Conservation (phyloP, 1,140 invertebrate genomes). For the Holcopasites calliopsidis region DNA sequence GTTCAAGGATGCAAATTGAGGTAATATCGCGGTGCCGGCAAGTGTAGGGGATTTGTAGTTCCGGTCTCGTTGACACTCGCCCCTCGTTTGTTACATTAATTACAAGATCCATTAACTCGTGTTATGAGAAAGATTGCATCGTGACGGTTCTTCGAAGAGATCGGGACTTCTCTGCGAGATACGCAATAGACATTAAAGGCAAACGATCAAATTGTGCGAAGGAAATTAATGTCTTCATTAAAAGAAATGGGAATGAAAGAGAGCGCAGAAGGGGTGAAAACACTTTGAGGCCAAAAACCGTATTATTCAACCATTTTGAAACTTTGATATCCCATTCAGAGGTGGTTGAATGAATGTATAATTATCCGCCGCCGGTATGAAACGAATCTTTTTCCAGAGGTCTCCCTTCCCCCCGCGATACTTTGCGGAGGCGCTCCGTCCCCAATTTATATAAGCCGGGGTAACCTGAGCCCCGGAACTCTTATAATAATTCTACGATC, state of each 20-base stretch:
- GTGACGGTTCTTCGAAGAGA: neutral
- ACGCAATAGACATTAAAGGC: neutral
- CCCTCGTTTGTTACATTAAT: conserved; percentile 28
- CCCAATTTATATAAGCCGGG: conserved; percentile 74
- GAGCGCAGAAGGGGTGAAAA: neutral
- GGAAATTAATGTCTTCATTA: neutral
- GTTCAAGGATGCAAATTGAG: conserved; percentile 64
- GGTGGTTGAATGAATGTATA: conserved; percentile 68
- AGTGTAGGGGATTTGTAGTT: conserved; percentile 32
- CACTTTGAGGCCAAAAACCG: conserved; percentile 11
- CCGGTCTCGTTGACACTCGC: conserved; percentile 51
- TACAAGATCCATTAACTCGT: neutral
- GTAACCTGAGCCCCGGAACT: conserved; percentile 63
- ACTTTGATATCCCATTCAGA: conserved; percentile 40
- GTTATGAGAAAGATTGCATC: conserved; percentile 1
- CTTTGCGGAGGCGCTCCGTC: conserved; percentile 26
- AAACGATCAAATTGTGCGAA: neutral
- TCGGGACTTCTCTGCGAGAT: too few species aligned
- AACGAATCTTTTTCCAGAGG: conserved; percentile 65
- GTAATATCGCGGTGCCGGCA: conserved; percentile 42
- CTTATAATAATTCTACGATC: conserved; percentile 79
- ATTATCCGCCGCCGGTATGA: conserved; percentile 64
- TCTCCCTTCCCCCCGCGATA: neutral
- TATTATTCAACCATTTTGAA: conserved; percentile 39
- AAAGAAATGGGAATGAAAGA: too few species aligned